Evolutionary conservation across 2,888 invertebrate genomes (phyloP).

Genomic region (Hecatera dysodea): DNA sequence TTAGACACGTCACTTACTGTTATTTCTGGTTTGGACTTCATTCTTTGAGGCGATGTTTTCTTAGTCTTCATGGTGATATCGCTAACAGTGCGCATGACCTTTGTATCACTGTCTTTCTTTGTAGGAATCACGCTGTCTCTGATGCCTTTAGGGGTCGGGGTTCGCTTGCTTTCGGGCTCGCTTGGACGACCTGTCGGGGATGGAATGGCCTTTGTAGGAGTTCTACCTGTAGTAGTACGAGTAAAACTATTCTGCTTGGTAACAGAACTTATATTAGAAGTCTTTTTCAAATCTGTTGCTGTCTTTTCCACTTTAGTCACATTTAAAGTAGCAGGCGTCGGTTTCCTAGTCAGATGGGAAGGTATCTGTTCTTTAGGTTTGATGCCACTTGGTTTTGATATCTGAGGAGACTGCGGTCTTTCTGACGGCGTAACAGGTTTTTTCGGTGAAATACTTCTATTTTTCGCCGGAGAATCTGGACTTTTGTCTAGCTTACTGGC

Average conservation of each 20-base stretch:
- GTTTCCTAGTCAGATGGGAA: constrained; percentile 75
- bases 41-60: constrained; percentile 83
- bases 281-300: constrained; percentile 77
- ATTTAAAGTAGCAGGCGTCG: constrained; percentile 74
- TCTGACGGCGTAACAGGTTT: constrained; percentile 77
- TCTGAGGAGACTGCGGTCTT: constrained; percentile 83
- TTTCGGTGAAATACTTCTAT: constrained; percentile 84
- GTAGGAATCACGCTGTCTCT: constrained; percentile 81
- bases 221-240: constrained; percentile 74
- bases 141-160: constrained; percentile 79
- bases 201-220: constrained; percentile 71
- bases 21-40: constrained; percentile 89
- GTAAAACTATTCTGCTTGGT: constrained; percentile 77
- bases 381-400: constrained; percentile 76
- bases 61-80: constrained; percentile 90
- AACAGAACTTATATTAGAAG: constrained; percentile 64
- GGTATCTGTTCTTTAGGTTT: constrained; percentile 80
- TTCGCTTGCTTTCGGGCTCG: constrained; percentile 80
- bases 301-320: constrained; percentile 79
- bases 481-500: constrained; percentile 70
- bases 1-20: constrained; percentile 82
- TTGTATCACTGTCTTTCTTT: constrained; percentile 80
- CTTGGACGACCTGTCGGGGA: constrained; percentile 66
- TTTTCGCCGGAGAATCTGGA: constrained; percentile 75
- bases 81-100: constrained; percentile 90